A percentile compares a stretch with the other conserved stretches of the same genome.
phyloP scores from a whole-genome alignment of 2,113 vertebrate genomes.

The Tonatia bakeri region DNA sequence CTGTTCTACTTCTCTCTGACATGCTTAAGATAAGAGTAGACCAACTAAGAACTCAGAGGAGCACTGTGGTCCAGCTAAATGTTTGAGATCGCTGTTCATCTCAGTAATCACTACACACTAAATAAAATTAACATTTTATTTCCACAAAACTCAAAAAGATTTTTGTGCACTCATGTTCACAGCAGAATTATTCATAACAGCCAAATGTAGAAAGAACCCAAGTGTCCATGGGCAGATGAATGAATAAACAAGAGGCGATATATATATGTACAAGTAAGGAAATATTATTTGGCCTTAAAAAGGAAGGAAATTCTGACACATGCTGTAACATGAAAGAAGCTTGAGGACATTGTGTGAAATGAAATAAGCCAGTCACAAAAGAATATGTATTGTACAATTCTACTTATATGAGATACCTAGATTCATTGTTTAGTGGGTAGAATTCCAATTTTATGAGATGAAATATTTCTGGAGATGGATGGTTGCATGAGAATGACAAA shows the following conservation, averaged over 20 bases:
- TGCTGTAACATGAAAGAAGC: too few species aligned
- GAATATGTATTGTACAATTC: rapidly evolving
- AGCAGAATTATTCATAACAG: rapidly evolving
- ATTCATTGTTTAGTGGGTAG: too few species aligned
- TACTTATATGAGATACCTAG: rapidly evolving
- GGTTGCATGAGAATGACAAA: rapidly evolving
- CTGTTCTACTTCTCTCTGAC: rapidly evolving
- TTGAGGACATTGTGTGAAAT: rapidly evolving
- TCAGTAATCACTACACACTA: rapidly evolving
- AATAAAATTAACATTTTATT: not conserved
- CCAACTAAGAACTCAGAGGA: not conserved
- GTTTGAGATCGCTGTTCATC: rapidly evolving
- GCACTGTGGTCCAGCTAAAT: rapidly evolving
- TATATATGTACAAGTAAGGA: rapidly evolving
- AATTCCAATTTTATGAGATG: not conserved
- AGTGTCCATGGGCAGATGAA: rapidly evolving
- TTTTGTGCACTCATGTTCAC: rapidly evolving
- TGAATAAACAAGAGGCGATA: rapidly evolving
- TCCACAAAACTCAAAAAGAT: not conserved
- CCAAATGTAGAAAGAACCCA: rapidly evolving
- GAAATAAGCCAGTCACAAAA: not conserved
- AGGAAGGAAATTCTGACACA: rapidly evolving
- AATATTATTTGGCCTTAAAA: not conserved
- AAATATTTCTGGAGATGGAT: not conserved
- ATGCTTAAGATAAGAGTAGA: not conserved